Evolutionary conservation across 1,140 invertebrate species (phyloP), one percentile per base, ranked within the genome.

Genomic region (Cydia strobilella): DNA sequence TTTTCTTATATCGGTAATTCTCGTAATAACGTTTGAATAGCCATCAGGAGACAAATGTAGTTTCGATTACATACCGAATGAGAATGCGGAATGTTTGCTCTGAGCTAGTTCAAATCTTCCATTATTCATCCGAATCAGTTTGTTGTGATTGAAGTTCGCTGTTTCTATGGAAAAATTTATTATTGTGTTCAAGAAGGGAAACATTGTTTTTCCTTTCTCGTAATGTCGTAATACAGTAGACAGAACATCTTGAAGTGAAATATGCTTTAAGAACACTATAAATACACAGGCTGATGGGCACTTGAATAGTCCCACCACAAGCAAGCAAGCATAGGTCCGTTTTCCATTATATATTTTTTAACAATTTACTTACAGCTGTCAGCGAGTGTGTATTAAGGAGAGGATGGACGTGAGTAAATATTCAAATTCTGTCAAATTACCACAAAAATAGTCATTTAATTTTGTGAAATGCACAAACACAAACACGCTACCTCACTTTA

Each of bases 101-200:
- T 63, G 35, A 66, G 27, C 63, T 59, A 59, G 20, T 59, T 59
- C 54, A 59, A n/a, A 59, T 59, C 54, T 59, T 59, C 54, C 54
- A 59, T 59, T 59, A 59, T 59, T 59, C 54, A 59, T 59, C 20
- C 54, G 20, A 18, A 54, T 54, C 51, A 18, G 51, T 59, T 59
- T 10, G 54, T 9, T 59, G 20, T 59, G 20, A 59, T 59, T 20
- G 54, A 59, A 23, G 54, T 59, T 59, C 5, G 10, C n/a, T 7
- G 4, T 51, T 51, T 51, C 54, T 59, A 12, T 59, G 54, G 18
- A 59, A 59, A 2, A 54, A 15, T 35, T 0, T 18, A 59, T 59
- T 59, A 23, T 59, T 59, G 18, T 23, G 9, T 59, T 59, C 54
- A 10, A 23, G 9, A 23, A 59, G 20, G 54, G 9, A 59, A 59